Conservation (phyloP, 2,888 invertebrate genomes). For the Epinotia demarniana region DNA sequence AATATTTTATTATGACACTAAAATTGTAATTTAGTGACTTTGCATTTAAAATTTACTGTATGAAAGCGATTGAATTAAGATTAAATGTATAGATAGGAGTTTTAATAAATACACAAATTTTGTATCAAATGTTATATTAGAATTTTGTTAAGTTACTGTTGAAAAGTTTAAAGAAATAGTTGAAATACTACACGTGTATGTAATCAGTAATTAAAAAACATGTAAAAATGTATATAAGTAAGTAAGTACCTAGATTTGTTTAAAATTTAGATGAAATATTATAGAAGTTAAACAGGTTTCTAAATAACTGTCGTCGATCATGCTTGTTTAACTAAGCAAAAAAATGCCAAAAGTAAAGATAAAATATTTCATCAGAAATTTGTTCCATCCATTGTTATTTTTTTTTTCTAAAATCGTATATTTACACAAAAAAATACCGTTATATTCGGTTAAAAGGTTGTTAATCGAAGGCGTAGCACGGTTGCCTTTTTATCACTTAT, state of each 20-base stretch:
- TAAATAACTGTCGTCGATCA: background rate
- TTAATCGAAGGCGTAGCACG: too few relatives aligned
- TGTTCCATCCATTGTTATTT: background rate
- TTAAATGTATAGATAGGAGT: conserved; percentile 65
- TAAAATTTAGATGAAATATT: conserved; percentile 15
- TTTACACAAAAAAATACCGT: background rate
- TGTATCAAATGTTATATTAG: conserved; percentile 57
- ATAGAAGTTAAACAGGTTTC: background rate
- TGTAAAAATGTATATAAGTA: conserved; percentile 30
- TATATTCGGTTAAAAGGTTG: background rate
- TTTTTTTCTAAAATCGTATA: conserved; percentile 5
- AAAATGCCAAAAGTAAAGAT: conserved; percentile 1
- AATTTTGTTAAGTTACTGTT: conserved; percentile 52
- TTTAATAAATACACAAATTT: conserved; percentile 63
- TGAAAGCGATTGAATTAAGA: conserved; percentile 48
- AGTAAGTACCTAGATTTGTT: conserved; percentile 23
- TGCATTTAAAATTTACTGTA: conserved; percentile 63
- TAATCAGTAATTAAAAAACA: conserved; percentile 6
- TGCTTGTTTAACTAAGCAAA: background rate
- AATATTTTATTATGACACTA: conserved; percentile 42
- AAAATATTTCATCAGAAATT: conserved; percentile 6
- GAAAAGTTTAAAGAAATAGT: conserved; percentile 48
- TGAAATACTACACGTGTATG: background rate
- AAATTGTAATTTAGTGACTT: conserved; percentile 42
- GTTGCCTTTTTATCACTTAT: too few relatives aligned